These are phyloP conservation scores for Strigops habroptila DNA, from an alignment of 2,113 vertebrate genomes.

Conservation along the genomic window DNA sequence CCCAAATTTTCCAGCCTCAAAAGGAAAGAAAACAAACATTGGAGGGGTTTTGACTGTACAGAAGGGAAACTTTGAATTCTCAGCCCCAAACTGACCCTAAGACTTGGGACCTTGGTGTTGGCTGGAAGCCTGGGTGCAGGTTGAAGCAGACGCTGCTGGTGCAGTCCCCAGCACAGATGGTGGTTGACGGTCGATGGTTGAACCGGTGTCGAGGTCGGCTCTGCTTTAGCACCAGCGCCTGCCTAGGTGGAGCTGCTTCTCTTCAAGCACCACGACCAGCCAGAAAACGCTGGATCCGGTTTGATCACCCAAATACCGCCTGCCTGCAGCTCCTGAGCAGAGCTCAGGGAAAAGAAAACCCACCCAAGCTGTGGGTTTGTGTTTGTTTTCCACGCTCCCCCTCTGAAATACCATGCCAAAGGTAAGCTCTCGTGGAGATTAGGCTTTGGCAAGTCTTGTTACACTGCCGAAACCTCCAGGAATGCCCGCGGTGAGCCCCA, in stretches of 20 bases:
- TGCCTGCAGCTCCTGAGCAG: constrained; percentile 16
- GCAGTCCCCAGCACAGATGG: neutral
- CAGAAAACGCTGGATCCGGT: neutral
- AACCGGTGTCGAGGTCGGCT: neutral
- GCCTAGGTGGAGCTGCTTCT: constrained; percentile 62
- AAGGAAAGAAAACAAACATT: neutral
- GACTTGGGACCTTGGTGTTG: neutral
- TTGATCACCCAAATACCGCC: neutral
- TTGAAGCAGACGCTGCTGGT: neutral
- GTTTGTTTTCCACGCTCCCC: neutral
- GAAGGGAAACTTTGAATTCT: neutral
- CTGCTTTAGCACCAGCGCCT: constrained; percentile 12
- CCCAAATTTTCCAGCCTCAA: neutral
- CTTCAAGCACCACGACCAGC: neutral
- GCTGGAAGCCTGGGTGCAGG: fast-evolving
- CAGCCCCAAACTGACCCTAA: neutral
- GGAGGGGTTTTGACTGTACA: fast-evolving
- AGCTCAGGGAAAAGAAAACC: neutral
- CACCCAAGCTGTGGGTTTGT: neutral
- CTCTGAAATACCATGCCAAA: neutral
- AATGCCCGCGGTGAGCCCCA: neutral
- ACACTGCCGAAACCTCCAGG: neutral
- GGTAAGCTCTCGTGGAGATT: neutral
- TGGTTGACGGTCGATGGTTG: neutral
- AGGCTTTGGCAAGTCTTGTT: neutral